Evolutionary conservation across 1,140 invertebrate genomes (phyloP), one percentile per base, ranked within the genome.

Genomic region (Mylabris phalerata): DNA sequence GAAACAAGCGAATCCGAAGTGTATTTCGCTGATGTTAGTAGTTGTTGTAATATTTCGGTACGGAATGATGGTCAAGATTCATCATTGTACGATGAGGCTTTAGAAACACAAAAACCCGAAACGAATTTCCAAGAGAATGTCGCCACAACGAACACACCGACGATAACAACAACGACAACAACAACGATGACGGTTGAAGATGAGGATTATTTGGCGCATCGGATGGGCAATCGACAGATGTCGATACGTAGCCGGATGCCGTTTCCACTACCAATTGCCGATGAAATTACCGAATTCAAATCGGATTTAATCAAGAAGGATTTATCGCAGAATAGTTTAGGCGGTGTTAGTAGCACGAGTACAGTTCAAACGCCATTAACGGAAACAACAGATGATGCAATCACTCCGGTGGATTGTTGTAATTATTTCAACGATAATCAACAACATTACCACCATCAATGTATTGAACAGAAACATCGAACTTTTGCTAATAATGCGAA

Each of bases 21-120:
- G 1, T 91, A 92, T 68, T 91, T 91, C 70, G 89, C 88, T 1
- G 88, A 92, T 67, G 88, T 90, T 1, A 90, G 87, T n/a, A 91
- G 88, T 48, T 90, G 88, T 67, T 90, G 88, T 63, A 86, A 86
- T 68, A 83, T 86, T 56, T 87, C 84, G 52, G 77, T 87, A 2
- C 80, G 84, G 63, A 82, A 82, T 62, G 81, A 82, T 64, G 71
- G 71, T 3, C 73, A 71, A 55, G 73, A 73, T 64, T 75, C 73
- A 6, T 74, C 72, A 1, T 46, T 75, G 13, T 75, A 75, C 55
- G 74, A 75, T 57, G 74, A 75, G 66, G 74, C 74, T 46, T 27
- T 73, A 13, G 73, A 73, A 25, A 61, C 62, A 4, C 67, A 73
- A 44, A 70, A 72, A 38, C 49, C 49, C 7, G 59, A 66, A 10